phyloP scores from a whole-genome alignment of 2,113 vertebrate species.

The Lutjanus erythropterus region DNA sequence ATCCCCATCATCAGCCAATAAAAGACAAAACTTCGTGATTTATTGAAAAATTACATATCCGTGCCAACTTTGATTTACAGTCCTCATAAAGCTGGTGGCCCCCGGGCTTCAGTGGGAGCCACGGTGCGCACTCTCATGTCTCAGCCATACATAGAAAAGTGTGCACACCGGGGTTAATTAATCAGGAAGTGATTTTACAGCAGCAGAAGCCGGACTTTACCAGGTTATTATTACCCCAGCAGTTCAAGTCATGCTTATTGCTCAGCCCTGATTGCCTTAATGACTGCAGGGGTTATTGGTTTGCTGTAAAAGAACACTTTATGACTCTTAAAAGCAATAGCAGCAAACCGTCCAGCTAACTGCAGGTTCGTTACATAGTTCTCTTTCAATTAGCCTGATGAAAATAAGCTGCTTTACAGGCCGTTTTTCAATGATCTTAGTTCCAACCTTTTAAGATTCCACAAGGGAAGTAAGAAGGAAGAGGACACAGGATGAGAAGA shows the following conservation, averaged over 20 bases:
- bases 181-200: constrained; percentile 39
- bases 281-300: constrained; percentile 38
- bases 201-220: constrained; percentile 21
- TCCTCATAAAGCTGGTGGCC: constrained; percentile 54
- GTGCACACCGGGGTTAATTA: constrained; percentile 19
- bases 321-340: constrained; percentile 20
- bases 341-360: background rate
- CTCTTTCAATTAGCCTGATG: background rate
- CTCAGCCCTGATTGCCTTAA: constrained; percentile 22
- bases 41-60: constrained; percentile 18
- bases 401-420: background rate
- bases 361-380: background rate
- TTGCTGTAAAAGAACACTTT: constrained; percentile 47
- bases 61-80: constrained; percentile 62
- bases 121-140: constrained; percentile 12
- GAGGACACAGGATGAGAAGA: background rate
- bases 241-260: constrained; percentile 15
- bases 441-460: background rate
- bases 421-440: constrained; percentile 2
- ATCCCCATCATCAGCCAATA: background rate
- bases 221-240: constrained; percentile 35
- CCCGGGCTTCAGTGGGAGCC: constrained; percentile 28
- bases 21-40: constrained; percentile 17
- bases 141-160: constrained; percentile 4
- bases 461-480: background rate